Evolutionary conservation across 2,888 invertebrate species (phyloP).

Genomic region (Pogonocherus hispidulus): DNA sequence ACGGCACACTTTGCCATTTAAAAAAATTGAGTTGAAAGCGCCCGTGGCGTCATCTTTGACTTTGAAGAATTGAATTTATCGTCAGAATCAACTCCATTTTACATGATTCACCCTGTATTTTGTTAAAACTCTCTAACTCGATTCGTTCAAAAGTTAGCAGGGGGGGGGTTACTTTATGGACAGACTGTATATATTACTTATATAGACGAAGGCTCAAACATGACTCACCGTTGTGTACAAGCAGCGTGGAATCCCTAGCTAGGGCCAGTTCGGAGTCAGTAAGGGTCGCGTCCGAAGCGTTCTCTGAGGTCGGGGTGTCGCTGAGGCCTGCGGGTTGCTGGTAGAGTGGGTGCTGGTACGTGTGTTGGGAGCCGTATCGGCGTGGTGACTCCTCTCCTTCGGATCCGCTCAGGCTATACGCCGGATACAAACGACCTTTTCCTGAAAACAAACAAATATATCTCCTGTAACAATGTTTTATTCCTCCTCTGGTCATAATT

Average conservation of each 20-base stretch:
- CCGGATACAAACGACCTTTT: slow-evolving; percentile 87
- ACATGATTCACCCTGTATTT: no score
- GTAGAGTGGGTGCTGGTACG: slow-evolving; percentile 71
- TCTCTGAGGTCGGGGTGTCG: slow-evolving; percentile 86
- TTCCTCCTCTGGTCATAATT: neutral
- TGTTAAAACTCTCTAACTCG: no score
- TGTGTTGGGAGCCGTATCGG: slow-evolving; percentile 72
- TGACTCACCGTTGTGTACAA: slow-evolving; percentile 87
- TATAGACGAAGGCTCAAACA: no score
- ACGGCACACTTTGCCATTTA: no score
- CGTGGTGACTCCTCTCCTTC: slow-evolving; percentile 79
- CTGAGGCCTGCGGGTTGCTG: slow-evolving; percentile 74
- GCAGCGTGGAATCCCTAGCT: slow-evolving; percentile 84
- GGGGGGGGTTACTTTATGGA: no score
- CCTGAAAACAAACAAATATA: slow-evolving; percentile 68
- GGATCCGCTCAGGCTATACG: slow-evolving; percentile 83
- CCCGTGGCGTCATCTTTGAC: no score
- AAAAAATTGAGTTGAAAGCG: no score
- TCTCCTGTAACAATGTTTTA: slow-evolving; percentile 5
- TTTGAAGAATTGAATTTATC: no score
- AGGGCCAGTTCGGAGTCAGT: slow-evolving; percentile 88
- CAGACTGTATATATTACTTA: no score
- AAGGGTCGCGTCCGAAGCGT: slow-evolving; percentile 88
- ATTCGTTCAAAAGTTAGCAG: no score
- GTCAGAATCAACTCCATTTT: no score